Evolutionary conservation across 35 echinoderm and acorn worm genomes (phyloP), one percentile per base, ranked within the genome.

Genomic region (Apostichopus parvimensis): DNA sequence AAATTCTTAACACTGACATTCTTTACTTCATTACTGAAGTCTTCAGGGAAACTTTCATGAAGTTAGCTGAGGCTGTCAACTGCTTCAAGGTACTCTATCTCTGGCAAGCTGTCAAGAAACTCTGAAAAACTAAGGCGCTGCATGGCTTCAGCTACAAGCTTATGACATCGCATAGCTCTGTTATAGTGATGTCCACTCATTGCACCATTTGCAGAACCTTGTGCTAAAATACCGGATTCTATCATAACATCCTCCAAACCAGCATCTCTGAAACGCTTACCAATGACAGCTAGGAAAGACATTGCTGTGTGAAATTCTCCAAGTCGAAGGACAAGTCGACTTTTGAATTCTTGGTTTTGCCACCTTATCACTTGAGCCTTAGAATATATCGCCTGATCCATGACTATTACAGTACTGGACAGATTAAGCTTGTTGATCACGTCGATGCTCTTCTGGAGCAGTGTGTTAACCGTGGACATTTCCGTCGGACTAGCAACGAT

Each of bases 281-380:
- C 96, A 57, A 98, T 93, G 34, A 87, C 84, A 5, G 91, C 93
- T 28, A 98, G 87, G 15, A 89, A 54, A 53, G 94, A 25, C 81
- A 95, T 90, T 8, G 71, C 75, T 20, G 94, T 98, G 76, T 98
- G 92, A 66, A 98, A 95, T 45, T 75, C 62, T 11, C 94, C 96
- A 98, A n/a, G n/a, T n/a, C n/a, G n/a, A n/a, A n/a, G n/a, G n/a
- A n/a, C n/a, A n/a, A n/a, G n/a, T n/a, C n/a, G n/a, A 80, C 13
- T 92, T 77, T 13, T 95, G 56, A 28, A 98, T 84, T 9, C 92
- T 25, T 15, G 58, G 59, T 53, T 93, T 78, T 88, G 87, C 96
- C 96, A 98, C 53, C 96, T 76, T 52, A 98, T 98, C 20, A 34
- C 53, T 77, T 95, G 92, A 5, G 94, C 96, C 55, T 93, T 98